Base-by-base conservation (phyloP, 53 echinoderm and acorn worm species). In the Mesocentrotus franciscanus region DNA sequence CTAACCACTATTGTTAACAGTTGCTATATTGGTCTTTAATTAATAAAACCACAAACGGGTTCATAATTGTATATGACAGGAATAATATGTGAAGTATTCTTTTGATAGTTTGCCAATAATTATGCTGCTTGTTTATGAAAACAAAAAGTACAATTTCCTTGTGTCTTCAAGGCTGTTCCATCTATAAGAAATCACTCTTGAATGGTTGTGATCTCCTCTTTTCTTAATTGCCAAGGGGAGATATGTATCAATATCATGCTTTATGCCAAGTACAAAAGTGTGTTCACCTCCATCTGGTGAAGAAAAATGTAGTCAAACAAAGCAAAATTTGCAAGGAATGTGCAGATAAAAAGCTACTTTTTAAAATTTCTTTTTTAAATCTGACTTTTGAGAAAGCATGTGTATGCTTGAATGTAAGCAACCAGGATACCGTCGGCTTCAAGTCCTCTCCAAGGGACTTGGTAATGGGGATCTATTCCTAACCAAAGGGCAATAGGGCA, bases 21-120 rank as follows among this genome's bases (percentile, higher is more conserved):
- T 81, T 81, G 36, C 36, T 81, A 76, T 76, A 0, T 30, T 76
- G 12, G 30, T 76, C 33, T 32, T 30, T 30, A 76, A 76, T 76
- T 76, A 32, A 13, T 30, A 9, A 81, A 81, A 81, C 42, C 42
- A 17, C 42, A 81, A 42, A 39, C 20, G 17, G 17, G 12, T 39
- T 81, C 17, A 18, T 18, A 32, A 81, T 81, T 39, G 36, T 81
- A 36, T 1, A 34, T 32, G 78, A 14, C 78, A 32, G 78, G 34
- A 78, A 78, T 78, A n/a, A 34, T 34, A 78, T n/a, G 15, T 78
- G 32, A 78, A 34, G 16, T 81, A 39, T 17, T 81, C 42, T 81
- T 76, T 76, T 81, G 81, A 81, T 20, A 17, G 42, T 22, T 42
- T 39, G 81, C 81, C 81, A 81, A 81, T 20, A 39, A 81, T 78